A percentile compares a stretch with the other conserved stretches of the same genome.
Conservation (phyloP, 37 sponge, comb jelly and placozoan species). For the Oscarella lobularis region DNA sequence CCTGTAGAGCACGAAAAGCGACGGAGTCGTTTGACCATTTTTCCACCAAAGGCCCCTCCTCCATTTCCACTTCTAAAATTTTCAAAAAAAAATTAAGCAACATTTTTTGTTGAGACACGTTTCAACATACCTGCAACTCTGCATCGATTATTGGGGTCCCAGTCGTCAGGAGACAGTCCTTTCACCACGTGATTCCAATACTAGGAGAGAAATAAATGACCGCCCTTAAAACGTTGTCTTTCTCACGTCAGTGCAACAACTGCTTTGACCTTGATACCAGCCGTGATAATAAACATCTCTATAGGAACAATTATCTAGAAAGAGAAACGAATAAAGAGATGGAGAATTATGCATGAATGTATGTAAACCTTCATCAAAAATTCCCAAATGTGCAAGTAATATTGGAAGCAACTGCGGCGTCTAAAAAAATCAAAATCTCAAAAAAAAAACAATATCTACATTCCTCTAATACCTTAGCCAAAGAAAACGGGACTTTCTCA, state of each 20-base stretch:
- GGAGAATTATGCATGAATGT: neutral
- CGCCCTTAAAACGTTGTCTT: no score
- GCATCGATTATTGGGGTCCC: no score
- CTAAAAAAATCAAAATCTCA: conserved; percentile 8
- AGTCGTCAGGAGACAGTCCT: no score
- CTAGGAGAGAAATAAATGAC: no score
- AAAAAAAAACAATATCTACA: neutral
- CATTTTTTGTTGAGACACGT: no score
- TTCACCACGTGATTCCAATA: no score
- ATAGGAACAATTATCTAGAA: neutral
- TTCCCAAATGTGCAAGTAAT: conserved; percentile 51
- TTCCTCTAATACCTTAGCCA: neutral
- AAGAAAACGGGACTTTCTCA: neutral
- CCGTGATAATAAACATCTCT: neutral
- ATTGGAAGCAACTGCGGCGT: conserved; percentile 31
- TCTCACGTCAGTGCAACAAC: no score
- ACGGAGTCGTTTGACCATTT: no score
- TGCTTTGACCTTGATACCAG: neutral
- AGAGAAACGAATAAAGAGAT: neutral
- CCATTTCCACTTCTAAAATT: no score
- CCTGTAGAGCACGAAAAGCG: neutral
- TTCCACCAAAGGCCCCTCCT: no score
- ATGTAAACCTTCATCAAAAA: conserved; percentile 31
- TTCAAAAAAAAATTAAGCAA: no score
- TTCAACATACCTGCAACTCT: no score